Evolutionary conservation across 2,888 invertebrate genomes (phyloP).

Genomic region (Eupithecia centaureata): DNA sequence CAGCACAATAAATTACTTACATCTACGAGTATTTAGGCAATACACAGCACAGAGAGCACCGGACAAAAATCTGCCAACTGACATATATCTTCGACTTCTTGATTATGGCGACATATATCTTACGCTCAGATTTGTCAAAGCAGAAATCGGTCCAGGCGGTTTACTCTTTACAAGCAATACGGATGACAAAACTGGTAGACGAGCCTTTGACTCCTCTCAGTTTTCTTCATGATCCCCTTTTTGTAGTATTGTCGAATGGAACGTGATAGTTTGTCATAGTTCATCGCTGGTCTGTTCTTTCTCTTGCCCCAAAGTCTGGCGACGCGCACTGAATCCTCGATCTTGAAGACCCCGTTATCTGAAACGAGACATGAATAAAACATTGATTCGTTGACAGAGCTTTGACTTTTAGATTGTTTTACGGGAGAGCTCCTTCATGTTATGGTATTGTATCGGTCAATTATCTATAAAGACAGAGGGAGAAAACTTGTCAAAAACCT

Average conservation of each 20-base stretch:
- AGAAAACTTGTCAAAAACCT: no score
- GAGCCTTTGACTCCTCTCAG: slow-evolving; percentile 97
- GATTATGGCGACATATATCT: no score
- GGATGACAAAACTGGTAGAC: slow-evolving; percentile 99
- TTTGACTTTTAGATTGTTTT: slow-evolving; percentile 39
- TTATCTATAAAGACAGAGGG: no score
- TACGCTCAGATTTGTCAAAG: not conserved
- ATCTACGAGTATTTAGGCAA: slow-evolving; percentile 49
- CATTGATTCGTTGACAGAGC: slow-evolving; percentile 46
- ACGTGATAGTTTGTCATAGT: slow-evolving; percentile 99
- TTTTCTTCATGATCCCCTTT: slow-evolving; percentile 99
- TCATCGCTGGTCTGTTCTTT: slow-evolving; percentile 99
- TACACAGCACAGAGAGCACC: not conserved
- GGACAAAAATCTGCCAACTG: slow-evolving; percentile 1
- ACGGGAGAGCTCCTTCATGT: not conserved
- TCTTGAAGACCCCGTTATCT: slow-evolving; percentile 97
- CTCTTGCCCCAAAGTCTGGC: slow-evolving; percentile 99
- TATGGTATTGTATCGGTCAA: no score
- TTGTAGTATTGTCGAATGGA: slow-evolving; percentile 99
- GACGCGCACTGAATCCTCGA: slow-evolving; percentile 98
- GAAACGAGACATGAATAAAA: slow-evolving; percentile 68
- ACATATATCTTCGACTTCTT: no score
- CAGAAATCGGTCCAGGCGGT: not conserved
- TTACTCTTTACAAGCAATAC: slow-evolving; percentile 88
- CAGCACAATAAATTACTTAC: slow-evolving; percentile 57